Percentiles rank a stretch among this genome's conserved stretches.
Conservation (phyloP, 2,797 vertebrate genomes). For the Xyrichtys novacula region DNA sequence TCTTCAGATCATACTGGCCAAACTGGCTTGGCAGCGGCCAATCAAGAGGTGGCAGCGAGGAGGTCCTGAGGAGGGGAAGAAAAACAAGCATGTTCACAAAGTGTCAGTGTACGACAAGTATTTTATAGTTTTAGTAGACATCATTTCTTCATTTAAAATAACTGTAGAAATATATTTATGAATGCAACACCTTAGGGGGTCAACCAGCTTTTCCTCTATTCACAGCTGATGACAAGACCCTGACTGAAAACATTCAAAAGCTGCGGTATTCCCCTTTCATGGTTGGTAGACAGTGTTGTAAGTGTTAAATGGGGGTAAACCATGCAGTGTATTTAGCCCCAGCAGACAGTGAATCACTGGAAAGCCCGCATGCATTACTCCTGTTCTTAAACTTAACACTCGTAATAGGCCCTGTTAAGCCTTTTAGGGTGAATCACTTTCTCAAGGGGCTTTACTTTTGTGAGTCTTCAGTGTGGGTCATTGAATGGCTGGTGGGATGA, state of each 20-base stretch:
- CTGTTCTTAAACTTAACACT: conserved; percentile 48
- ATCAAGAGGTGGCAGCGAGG: conserved; percentile 96
- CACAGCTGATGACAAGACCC: not conserved
- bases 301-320: conserved; percentile 20
- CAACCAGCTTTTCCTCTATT: not conserved
- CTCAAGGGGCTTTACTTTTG: conserved; percentile 53
- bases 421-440: conserved; percentile 69
- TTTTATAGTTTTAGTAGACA: conserved; percentile 16
- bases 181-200: not conserved
- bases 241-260: conserved; percentile 22
- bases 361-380: conserved; percentile 62
- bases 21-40: conserved; percentile 97
- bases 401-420: conserved; percentile 63
- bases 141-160: conserved; percentile 13
- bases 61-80: conserved; percentile 87
- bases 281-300: conserved; percentile 35
- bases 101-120: not conserved
- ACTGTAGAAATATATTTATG: conserved; percentile 2
- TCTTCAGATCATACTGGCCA: conserved; percentile 96
- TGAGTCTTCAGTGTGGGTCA: conserved; percentile 61
- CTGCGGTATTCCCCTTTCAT: conserved; percentile 55
- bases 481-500: conserved; percentile 24
- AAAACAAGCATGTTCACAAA: conserved; percentile 43
- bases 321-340: conserved; percentile 25
- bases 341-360: conserved; percentile 72